Evolutionary conservation across 2,113 vertebrate genomes (phyloP), one percentile per base, ranked within the genome.

Genomic region (Dunckerocampus dactyliophorus): DNA sequence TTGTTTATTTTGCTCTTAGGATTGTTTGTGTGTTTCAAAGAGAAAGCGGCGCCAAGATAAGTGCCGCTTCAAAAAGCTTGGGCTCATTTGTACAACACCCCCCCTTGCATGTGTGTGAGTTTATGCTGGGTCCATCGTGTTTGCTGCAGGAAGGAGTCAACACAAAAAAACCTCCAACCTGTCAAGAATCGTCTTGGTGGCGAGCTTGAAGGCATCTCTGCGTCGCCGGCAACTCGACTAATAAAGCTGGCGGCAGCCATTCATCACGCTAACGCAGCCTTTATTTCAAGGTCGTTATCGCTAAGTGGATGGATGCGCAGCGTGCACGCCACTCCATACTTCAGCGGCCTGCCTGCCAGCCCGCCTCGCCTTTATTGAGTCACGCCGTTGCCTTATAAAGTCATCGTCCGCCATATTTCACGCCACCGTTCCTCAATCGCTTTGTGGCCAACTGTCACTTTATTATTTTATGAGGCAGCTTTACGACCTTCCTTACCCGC

Each of bases 1-100:
- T 92, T 91, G 91, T 91, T 93, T 93, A 92, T 93, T 93, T 92
- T 93, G 92, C 92, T 91, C 91, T 92, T 91, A 88, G 90, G 92
- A 93, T 92, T 92, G 92, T 94, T 92, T 92, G 91, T 87, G 87
- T 83, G 80, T 85, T 88, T 87, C 86, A 89, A 82, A 86, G 63
- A 82, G 67, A 79, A 82, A 84, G 65, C 66, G 63, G 63, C 71
- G 74, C 73, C 71, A 65, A 85, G 90, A 91, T 88, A 88, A 87
- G 83, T 84, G 85, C 60, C 72, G 84, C 79, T 84, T 82, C 75
- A 69, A 72, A 79, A 79, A 71, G 79, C 79, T 63, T 75, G 65
- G 79, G 73, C 79, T 83, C 72, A 72, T 86, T 75, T 83, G 83
- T 82, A 82, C 81, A 79, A 82, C 81, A 79, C 34, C 17, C 4